These are phyloP conservation scores for Hiodon tergisus DNA, from an alignment of 2,113 vertebrate genomes.

Conservation along the genomic window DNA sequence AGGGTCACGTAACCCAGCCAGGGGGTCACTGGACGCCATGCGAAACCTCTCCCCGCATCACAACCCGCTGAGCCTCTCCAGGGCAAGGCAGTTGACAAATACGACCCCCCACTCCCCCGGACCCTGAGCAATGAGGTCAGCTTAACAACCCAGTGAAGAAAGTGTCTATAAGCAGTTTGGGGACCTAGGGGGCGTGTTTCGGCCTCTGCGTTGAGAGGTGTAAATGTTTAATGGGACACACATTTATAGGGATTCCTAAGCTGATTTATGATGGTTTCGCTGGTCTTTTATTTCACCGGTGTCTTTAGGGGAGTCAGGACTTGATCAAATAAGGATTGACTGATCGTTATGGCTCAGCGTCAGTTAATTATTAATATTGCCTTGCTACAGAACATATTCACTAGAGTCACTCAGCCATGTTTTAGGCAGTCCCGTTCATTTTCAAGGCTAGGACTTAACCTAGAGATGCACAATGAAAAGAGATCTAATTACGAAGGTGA, in stretches of 20 bases:
- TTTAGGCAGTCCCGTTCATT: constrained; percentile 7
- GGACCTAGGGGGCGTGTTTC: constrained; percentile 25
- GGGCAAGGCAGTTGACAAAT: background rate
- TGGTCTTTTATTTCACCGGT: constrained; percentile 57
- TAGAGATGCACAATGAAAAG: no score
- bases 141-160: constrained; percentile 17
- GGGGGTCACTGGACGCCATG: constrained; percentile 49
- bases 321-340: constrained; percentile 43
- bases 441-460: no score
- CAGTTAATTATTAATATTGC: constrained; percentile 62
- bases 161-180: constrained; percentile 29
- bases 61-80: constrained; percentile 27
- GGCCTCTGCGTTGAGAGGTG: constrained; percentile 18
- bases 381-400: constrained; percentile 53
- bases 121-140: constrained; percentile 20
- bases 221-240: constrained; percentile 66
- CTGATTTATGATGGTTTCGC: constrained; percentile 47
- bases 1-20: constrained; percentile 54
- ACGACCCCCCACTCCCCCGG: background rate
- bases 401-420: constrained; percentile 43
- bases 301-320: constrained; percentile 32
- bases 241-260: constrained; percentile 58
- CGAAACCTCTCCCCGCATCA: constrained; percentile 36
- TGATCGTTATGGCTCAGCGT: constrained; percentile 46
- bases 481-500: no score